These are phyloP conservation scores for Macquaria australasica DNA, from an alignment of 2,113 vertebrate genomes.

Conservation along the genomic window DNA sequence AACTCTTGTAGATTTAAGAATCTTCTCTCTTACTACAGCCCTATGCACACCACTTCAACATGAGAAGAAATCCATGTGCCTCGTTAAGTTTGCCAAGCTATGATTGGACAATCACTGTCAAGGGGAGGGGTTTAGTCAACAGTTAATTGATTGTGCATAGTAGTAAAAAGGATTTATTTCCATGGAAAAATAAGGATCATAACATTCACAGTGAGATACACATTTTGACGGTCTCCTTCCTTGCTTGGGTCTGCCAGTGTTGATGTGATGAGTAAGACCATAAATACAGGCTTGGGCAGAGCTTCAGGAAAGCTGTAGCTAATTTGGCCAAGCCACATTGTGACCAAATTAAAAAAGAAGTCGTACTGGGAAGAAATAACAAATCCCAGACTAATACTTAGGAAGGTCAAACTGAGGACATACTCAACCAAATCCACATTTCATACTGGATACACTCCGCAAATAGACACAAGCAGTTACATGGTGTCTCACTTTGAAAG, in stretches of 20 bases:
- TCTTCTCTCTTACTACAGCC: not conserved
- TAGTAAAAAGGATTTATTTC: not conserved
- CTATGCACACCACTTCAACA: not conserved
- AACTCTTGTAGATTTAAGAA: not conserved
- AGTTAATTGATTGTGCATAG: not conserved
- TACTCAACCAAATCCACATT: constrained; percentile 19
- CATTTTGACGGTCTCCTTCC: not conserved
- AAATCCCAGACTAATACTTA: constrained; percentile 42
- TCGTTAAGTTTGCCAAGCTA: not conserved
- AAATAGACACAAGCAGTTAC: not conserved
- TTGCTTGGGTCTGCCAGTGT: constrained; percentile 10
- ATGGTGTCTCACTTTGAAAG: not conserved
- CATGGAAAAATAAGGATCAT: not conserved
- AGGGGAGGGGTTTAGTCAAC: not conserved
- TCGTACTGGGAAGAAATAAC: constrained; percentile 26
- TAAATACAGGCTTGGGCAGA: constrained; percentile 47
- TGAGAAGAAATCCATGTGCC: not conserved
- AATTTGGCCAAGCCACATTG: constrained; percentile 44
- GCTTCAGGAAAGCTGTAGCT: constrained; percentile 45
- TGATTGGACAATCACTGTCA: not conserved
- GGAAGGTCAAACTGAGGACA: constrained; percentile 28
- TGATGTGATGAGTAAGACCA: constrained; percentile 48
- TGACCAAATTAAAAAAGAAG: constrained; percentile 54
- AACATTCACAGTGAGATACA: not conserved
- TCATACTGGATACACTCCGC: not conserved